Base-by-base conservation (phyloP, 53 echinoderm and acorn worm genomes). In the Arbacia lixula region DNA sequence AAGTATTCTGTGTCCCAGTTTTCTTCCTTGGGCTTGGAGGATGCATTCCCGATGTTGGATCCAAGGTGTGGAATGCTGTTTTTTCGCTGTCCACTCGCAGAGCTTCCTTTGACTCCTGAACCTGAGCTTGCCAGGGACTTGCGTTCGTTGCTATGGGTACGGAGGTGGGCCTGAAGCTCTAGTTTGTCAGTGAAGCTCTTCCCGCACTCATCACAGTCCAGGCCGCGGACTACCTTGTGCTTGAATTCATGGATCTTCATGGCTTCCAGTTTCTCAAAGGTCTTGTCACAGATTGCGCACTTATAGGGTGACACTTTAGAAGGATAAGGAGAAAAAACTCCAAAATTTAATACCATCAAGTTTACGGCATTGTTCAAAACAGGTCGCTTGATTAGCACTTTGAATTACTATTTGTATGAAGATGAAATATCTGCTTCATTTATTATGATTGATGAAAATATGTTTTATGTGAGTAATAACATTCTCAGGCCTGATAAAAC, bases 261-360 rank as follows among this genome's bases (percentile, higher is more conserved):
- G 10, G 87, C 74, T 3, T 88, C 60, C 10, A 25, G 37, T 2
- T 85, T 86, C 42, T 84, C 83, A 34, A 93, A 86, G 3, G 53
- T 25, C 37, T 87, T 79, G 39, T 90, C 81, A 74, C 93, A 93
- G 20, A 86, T 60, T 24, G 72, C 72, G 43, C 93, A 93, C 76
- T 90, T 85, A 43, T 90, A 93, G 0, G 93, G 93, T 60, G 91
- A 91, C 52, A 77, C 93, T 92, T 72, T 21, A 46, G 29, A 33
- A 30, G 16, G 55, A 66, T 40, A 69, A 36, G 60, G 30, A n/a
- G 32, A 38, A 35, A 21, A 36, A 2, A 76, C 32, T 5, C 25
- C 16, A 24, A 72, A 24, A 21, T 12, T 53, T 0, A 52, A n/a
- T 16, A 31, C 12, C 31, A n/a, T n/a, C n/a, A n/a, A n/a, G n/a